These are phyloP conservation scores for Onychomys torridus DNA, from an alignment of 2,797 vertebrate genomes.

Conservation along the genomic window DNA sequence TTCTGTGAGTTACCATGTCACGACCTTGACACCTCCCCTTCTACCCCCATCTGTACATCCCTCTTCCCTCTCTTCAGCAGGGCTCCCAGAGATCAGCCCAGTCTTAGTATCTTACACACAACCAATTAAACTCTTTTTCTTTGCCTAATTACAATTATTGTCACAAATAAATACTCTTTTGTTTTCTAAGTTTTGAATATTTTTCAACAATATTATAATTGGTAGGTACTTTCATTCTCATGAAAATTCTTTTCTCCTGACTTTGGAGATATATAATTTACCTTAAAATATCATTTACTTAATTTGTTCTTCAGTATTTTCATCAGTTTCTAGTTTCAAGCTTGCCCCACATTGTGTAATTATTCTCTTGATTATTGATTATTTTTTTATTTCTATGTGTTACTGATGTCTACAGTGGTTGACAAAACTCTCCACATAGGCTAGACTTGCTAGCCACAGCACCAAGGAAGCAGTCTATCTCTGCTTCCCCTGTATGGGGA, in stretches of 20 bases:
- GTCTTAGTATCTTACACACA: neutral
- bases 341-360: neutral
- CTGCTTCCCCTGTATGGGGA: neutral
- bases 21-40: no score
- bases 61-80: no score
- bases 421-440: neutral
- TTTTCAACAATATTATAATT: neutral
- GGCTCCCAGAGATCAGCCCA: no score
- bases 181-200: neutral
- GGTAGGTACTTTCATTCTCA: neutral
- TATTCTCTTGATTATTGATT: neutral
- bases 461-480: neutral
- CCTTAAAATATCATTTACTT: neutral
- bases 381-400: neutral
- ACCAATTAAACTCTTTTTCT: neutral
- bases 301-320: neutral
- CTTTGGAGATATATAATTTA: neutral
- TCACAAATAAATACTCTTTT: neutral
- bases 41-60: fast-evolving
- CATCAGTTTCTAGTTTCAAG: neutral
- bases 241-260: neutral
- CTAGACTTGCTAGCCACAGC: neutral
- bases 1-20: no score
- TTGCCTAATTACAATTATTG: neutral
- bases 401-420: neutral